Base-by-base conservation (phyloP, 2,113 vertebrate genomes). In the Puntigrus tetrazona region DNA sequence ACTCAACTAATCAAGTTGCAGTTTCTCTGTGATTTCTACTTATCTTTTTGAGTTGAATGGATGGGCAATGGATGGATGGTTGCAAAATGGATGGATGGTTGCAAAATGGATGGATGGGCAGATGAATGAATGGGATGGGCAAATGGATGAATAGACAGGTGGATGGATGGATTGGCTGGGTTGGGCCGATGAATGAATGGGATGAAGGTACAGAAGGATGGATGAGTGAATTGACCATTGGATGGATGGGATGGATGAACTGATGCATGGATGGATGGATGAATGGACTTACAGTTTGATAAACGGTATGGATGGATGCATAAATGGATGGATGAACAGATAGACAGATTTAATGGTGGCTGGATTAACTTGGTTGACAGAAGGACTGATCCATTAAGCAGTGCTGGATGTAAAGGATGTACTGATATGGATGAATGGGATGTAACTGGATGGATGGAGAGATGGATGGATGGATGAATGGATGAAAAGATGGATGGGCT, bases 251-350 rank as follows among this genome's bases (percentile, higher is more conserved):
- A 13, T 27, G 25, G 9, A 63, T 63, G 7, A 2, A 20, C 5
- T 5, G 47, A 16, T 3, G 45, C 47, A 25, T n/a, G n/a, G n/a
- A 59, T 59, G 3, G 9, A 25, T 25, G n/a, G 9, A 22, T 59
- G 10, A 10, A 1, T 16, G 52, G 7, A 20, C 3, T 3, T 13
- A 5, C 16, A 1, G 47, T 1, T 14, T 1, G 16, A 18, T 18
- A 4, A 16, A 18, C 5, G 0, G 25, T n/a, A n/a, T n/a, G n/a
- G n/a, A 7, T 31, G 2, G 0, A 34, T 34, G 2, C 2, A 20
- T 67, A 3, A 14, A 18, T 34, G 14, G 9, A 16, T 7, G 16
- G 14, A 18, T 16, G 16, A 16, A 31, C 22, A 52, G 18, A 38
- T 7, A 14, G 11, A 50, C 18, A n/a, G n/a, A n/a, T n/a, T n/a